Base-by-base conservation (phyloP, 1,140 invertebrate species). In the Hyphantria cunea region DNA sequence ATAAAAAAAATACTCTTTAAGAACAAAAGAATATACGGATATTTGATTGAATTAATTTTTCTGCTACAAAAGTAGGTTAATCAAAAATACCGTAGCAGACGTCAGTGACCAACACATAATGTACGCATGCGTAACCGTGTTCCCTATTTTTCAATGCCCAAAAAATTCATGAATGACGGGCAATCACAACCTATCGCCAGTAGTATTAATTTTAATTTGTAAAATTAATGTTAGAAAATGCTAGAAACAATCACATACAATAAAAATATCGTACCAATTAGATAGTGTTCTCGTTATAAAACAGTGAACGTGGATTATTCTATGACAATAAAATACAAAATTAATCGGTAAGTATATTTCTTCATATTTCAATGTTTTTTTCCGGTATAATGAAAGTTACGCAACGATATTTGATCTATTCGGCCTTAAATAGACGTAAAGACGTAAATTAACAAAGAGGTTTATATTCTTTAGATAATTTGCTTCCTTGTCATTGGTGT, bases 111-210 rank as follows among this genome's bases (percentile, higher is more conserved):
- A 33, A 17, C 41, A 15, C 33, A 45, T 5, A 49, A 49, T 63
- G 78, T 70, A 70, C 85, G 85, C 85, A 89, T 90, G 87, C 87
- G 87, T 84, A 74, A 66, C 58, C 37, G 53, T 68, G 34, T 72
- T 53, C 67, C 67, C 78, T 71, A 78, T 77, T 81, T 80, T 86
- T 81, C 72, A 77, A 76, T 75, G 74, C 73, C 73, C 72, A 73
- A 71, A 55, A 83, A 80, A 75, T 78, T 82, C 84, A 90, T 90
- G 87, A 90, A 90, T 90, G 87, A 82, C 76, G 75, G 33, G 68
- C 81, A 73, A 75, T 74, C 78, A 82, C 76, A 81, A 82, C 76
- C 74, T 73, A 71, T 71, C 82, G 74, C 74, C 78, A 67, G 70
- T 80, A 78, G 70, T 78, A 73, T 69, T 64, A 82, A 82, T 76